Base-by-base conservation (phyloP, 2,113 vertebrate genomes). In the Calyptommatus sinebrachiatus region DNA sequence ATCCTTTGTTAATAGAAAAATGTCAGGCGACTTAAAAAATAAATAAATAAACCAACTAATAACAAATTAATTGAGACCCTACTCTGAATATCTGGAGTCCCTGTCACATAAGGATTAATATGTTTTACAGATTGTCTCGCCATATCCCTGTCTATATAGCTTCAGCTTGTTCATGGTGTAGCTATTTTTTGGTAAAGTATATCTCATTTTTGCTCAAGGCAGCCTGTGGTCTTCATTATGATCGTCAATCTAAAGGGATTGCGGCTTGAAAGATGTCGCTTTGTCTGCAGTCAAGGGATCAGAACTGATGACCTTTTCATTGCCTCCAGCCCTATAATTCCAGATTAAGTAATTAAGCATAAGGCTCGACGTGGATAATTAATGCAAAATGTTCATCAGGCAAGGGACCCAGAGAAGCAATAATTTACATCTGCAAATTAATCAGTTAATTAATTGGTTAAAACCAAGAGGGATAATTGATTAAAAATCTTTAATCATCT, bases 401-500 rank as follows among this genome's bases (percentile, higher is more conserved):
- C 31, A 70, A 76, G 35, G 69, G 41, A 53, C 66, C 20, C 21
- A 24, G 66, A 74, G 79, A 81, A 76, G 73, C 69, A 76, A 81
- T 81, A 67, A 81, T 81, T 81, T 81, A 69, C 66, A 81, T 75
- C 79, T 76, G 53, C 62, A 76, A 81, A 63, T 81, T 70, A 81
- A 76, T 81, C 53, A 70, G 66, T 81, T 81, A 81, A 81, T 81
- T 81, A 81, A 81, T 81, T 76, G 67, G 79, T 76, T 76, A 81
- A 81, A 81, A 76, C 53, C 53, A 81, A 62, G 73, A 76, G 66
- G 79, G 57, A 50, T 81, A 81, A 76, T 81, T 60, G 79, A 81
- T 81, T 76, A 81, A 62, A 81, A 75, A 81, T 76, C 66, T 76
- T 81, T 76, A 81, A 76, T 69, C 41, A 69, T 66, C 53, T 63